These are phyloP conservation scores for Gavia stellata DNA, from an alignment of 2,113 vertebrate species.

Conservation along the genomic window DNA sequence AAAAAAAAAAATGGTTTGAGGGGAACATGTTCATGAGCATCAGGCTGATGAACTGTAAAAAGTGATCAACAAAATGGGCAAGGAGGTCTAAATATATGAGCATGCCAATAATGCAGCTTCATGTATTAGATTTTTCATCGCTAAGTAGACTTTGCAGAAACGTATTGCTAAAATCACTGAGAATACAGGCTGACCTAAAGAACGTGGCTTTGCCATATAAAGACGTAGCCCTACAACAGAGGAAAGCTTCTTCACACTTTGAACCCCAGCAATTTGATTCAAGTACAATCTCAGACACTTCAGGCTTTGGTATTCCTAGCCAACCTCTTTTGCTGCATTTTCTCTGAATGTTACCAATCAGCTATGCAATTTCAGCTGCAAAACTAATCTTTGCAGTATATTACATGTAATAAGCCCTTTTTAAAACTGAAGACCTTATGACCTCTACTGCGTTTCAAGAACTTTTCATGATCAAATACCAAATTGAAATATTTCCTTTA, in stretches of 20 bases:
- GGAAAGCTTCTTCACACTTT: slow-evolving; percentile 52
- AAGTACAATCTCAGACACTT: slow-evolving; percentile 53
- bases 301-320: slow-evolving; percentile 58
- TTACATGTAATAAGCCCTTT: slow-evolving; percentile 50
- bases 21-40: not conserved
- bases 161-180: not conserved
- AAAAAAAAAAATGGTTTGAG: not conserved
- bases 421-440: slow-evolving; percentile 38
- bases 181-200: not conserved
- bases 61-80: not conserved
- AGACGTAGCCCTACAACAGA: not conserved
- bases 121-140: not conserved
- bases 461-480: slow-evolving; percentile 19
- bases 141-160: not conserved
- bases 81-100: not conserved
- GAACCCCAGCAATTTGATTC: slow-evolving; percentile 56
- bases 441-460: slow-evolving; percentile 46
- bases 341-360: slow-evolving; percentile 63
- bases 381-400: slow-evolving; percentile 68
- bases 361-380: slow-evolving; percentile 66
- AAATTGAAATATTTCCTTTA: slow-evolving; percentile 58
- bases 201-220: not conserved
- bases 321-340: slow-evolving; percentile 31
- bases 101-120: not conserved
- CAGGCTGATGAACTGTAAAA: not conserved